Percentiles rank a stretch among this genome's conserved stretches.
These are phyloP conservation scores for Periophthalmus magnuspinnatus DNA, from an alignment of 2,797 vertebrate species.

Conservation along the genomic window DNA sequence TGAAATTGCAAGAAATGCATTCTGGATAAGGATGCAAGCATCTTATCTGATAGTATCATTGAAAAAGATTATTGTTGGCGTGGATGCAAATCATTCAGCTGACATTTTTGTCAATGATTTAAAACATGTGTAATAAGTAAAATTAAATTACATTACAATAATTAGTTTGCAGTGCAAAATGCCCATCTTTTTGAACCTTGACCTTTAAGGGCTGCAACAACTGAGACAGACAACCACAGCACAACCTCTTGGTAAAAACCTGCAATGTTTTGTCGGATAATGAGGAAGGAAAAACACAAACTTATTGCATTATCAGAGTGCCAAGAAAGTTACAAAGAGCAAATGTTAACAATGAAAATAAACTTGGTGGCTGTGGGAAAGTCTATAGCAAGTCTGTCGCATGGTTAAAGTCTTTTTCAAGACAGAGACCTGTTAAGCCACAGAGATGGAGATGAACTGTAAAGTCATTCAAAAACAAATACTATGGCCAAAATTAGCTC, in stretches of 20 bases:
- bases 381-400: slow-evolving; percentile 63
- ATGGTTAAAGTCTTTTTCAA: slow-evolving; percentile 56
- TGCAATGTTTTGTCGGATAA: slow-evolving; percentile 19
- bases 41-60: too few species aligned
- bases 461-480: slow-evolving; percentile 54
- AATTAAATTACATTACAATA: background rate
- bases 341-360: slow-evolving; percentile 56
- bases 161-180: background rate
- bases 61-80: too few species aligned
- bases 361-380: slow-evolving; percentile 62
- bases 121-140: background rate
- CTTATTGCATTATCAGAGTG: slow-evolving; percentile 34
- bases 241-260: slow-evolving; percentile 4
- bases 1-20: background rate
- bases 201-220: slow-evolving; percentile 13
- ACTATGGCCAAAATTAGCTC: background rate
- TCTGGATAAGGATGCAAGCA: too few species aligned
- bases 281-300: slow-evolving; percentile 23
- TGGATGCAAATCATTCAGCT: background rate
- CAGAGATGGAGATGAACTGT: slow-evolving; percentile 62
- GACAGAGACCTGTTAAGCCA: slow-evolving; percentile 64
- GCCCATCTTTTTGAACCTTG: background rate
- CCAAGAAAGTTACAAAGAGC: slow-evolving; percentile 38
- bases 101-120: background rate
- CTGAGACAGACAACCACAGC: slow-evolving; percentile 16